A percentile compares a stretch with the other conserved stretches of the same genome.
phyloP scores from a whole-genome alignment of 2,797 vertebrate species.

The Poeciliopsis infans region DNA sequence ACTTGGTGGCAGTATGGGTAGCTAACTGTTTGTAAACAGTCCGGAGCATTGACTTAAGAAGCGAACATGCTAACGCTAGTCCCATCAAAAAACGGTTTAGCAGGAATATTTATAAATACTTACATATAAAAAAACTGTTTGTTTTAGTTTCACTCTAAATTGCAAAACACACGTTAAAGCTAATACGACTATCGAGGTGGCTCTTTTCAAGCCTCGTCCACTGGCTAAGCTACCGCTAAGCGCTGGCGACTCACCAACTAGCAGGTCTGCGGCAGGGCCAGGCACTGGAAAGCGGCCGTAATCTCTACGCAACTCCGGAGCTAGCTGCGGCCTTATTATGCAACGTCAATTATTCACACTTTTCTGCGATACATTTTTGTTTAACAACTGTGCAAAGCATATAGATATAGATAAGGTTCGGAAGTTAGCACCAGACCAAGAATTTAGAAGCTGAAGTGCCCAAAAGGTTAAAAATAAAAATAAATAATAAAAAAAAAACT shows the following conservation, averaged over 20 bases:
- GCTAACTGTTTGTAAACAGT: conserved; percentile 69
- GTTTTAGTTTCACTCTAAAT: neutral
- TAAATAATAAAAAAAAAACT: conserved; percentile 30
- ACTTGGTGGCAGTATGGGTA: conserved; percentile 1
- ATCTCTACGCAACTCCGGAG: conserved; percentile 74
- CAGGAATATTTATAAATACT: conserved; percentile 6
- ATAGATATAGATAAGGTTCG: conserved; percentile 17
- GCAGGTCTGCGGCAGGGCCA: conserved; percentile 55
- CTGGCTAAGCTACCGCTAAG: conserved; percentile 5
- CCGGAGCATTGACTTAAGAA: conserved; percentile 1
- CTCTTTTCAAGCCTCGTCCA: conserved; percentile 1
- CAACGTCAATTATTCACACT: conserved; percentile 65
- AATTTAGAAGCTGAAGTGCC: conserved; percentile 30
- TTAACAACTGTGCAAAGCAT: conserved; percentile 43
- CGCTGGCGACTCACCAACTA: conserved; percentile 71
- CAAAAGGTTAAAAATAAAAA: conserved; percentile 45
- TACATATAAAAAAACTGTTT: conserved; percentile 1
- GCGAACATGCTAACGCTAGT: conserved; percentile 54
- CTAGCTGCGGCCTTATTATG: conserved; percentile 77
- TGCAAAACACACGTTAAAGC: rapidly evolving
- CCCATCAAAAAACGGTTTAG: conserved; percentile 29
- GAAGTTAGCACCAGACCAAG: conserved; percentile 32
- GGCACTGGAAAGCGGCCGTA: conserved; percentile 62
- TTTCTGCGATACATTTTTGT: conserved; percentile 62
- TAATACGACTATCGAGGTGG: neutral